Base-by-base conservation (phyloP, 1,140 invertebrate genomes). In the Drosophila serrata region DNA sequence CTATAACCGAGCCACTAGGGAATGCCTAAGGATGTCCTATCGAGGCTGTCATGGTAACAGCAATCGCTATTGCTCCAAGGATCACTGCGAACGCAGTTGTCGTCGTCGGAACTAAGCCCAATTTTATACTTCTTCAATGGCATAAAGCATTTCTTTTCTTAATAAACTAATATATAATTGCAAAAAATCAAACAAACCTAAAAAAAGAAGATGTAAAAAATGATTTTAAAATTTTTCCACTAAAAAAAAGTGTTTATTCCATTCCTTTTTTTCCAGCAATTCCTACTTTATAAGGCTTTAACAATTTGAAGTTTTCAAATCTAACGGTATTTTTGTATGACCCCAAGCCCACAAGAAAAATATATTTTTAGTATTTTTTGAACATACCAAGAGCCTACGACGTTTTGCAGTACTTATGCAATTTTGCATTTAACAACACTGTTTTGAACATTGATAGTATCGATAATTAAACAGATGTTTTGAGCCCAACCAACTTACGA, bases 11-110 rank as follows among this genome's bases (percentile, higher is more conserved):
- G 6, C 1, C 2, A 37, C 13, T 6, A 17, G 33, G 13, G 51
- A 55, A 6, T 55, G 51, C 33, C 2, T n/a, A 3, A 24, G 8
- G n/a, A 65, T 65, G 62, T 19, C 31, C 3, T 65, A 35, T 3
- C 1, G n/a, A 0, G 62, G 62, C 12, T 65, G 62, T 12, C 27
- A 29, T 17, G 62, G 62, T 17, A 65, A 65, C 31, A 45, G 11
- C 7, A 65, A 65, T 6, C 58, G 62, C 6, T 65, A 65, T 22
- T 65, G 62, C 27, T 24, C 58, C 9, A 40, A 55, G 51, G 13
- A n/a, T 6, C 31, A 37, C 13, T 55, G 51, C 33, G 51, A 55
- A n/a, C 19, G 13, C 33, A 37, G 51, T n/a, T 55, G 51, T 6
- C 19, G 3, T 24, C 19, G 7, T 22, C 51, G 51, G 4, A 13